Evolutionary conservation across 2,797 vertebrate species (phyloP), one percentile per base, ranked within the genome.

Genomic region (Distichodus sexfasciatus): DNA sequence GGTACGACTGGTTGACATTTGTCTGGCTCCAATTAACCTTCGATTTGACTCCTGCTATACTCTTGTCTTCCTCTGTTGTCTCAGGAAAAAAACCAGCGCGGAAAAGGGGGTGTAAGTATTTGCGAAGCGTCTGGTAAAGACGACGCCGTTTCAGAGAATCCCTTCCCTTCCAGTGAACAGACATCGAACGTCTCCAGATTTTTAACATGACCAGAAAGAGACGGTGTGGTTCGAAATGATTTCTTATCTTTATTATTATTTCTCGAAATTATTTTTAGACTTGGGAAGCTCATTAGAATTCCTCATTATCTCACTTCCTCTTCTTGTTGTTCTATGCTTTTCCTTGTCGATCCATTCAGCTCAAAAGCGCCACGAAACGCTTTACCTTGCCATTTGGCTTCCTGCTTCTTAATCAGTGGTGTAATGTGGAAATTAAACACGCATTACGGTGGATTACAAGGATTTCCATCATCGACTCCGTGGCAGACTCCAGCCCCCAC

Each of bases 21-120:
- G 72, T 78, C 72, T 86, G 84, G 80, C 85, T 88, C 82, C 86
- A 92, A 89, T 90, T 92, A 91, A 92, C 90, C 87, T 90, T 87
- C 71, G 78, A 82, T 88, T 90, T 90, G 87, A 92, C 87, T 89
- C 84, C 75, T 80, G 79, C 82, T 87, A 85, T 82, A 88, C 78
- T 80, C 77, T n/a, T 86, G 87, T 89, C 86, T 78, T 86, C 82
- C 85, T 81, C 83, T 85, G 87, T 89, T 88, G 82, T 86, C 82
- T 87, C 82, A 77, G 70, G 70, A 61, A 79, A 80, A 64, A 63
- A 54, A 71, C 36, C 74, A 76, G 67, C 48, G 71, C 75, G 76
- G 69, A 70, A 4, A 53, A 3, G 36, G 38, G 7, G 29, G 14
- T 23, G 31, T 28, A 33, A 44, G 28, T 53, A 17, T 65, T 19